These are phyloP conservation scores for Hypomecis punctinalis DNA, from an alignment of 2,888 invertebrate genomes.

Conservation along the genomic window DNA sequence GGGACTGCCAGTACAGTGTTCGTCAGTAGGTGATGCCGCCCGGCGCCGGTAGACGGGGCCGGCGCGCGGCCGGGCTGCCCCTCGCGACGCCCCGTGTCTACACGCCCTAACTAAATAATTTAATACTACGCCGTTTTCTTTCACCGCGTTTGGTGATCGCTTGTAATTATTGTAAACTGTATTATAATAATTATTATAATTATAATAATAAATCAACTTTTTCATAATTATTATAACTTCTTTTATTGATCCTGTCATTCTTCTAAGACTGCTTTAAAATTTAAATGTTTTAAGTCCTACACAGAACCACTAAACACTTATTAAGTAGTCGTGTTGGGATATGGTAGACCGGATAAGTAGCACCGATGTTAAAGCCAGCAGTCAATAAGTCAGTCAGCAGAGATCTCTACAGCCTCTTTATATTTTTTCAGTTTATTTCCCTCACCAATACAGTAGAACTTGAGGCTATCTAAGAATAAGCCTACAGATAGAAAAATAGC, in stretches of 20 bases:
- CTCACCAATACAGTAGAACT: too few relatives aligned
- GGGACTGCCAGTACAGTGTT: constrained; percentile 8
- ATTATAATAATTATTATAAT: constrained; percentile 85
- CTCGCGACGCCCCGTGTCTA: constrained; percentile 59
- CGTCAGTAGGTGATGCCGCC: constrained; percentile 10
- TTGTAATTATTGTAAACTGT: constrained; percentile 86
- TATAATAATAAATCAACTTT: constrained; percentile 85
- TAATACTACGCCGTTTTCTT: constrained; percentile 84
- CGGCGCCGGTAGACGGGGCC: constrained; percentile 23
- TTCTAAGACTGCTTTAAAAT: too few relatives aligned
- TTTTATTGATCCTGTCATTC: constrained; percentile 60
- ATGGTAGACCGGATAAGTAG: too few relatives aligned
- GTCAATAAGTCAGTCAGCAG: too few relatives aligned
- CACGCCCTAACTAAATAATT: constrained; percentile 73
- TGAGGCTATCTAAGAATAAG: too few relatives aligned
- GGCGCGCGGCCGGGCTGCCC: constrained; percentile 43
- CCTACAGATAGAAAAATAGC: too few relatives aligned
- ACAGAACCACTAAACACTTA: too few relatives aligned
- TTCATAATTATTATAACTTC: constrained; percentile 82
- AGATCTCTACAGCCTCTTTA: too few relatives aligned
- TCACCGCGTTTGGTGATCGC: constrained; percentile 85
- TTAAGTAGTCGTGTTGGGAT: too few relatives aligned
- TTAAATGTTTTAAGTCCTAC: too few relatives aligned
- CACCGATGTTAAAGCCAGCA: too few relatives aligned
- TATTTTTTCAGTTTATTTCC: too few relatives aligned